phyloP scores from a whole-genome alignment of 2,888 invertebrate genomes.

The Amorpha juglandis region DNA sequence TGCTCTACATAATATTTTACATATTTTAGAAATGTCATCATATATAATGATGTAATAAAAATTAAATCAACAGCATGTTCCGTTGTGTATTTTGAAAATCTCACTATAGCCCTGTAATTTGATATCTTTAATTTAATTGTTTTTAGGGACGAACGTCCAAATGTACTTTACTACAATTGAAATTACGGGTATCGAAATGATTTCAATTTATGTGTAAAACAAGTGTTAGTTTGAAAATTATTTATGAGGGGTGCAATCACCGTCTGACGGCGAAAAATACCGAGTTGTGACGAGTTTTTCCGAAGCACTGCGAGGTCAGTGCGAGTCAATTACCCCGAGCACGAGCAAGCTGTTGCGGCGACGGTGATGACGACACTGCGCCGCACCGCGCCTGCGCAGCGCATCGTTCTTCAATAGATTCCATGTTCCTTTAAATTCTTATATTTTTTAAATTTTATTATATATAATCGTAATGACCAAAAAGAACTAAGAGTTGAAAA shows the following conservation, averaged over 20 bases:
- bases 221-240: constrained; percentile 21
- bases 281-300: constrained; percentile 71
- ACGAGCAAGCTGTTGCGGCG: constrained; percentile 43
- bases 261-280: constrained; percentile 50
- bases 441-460: not conserved
- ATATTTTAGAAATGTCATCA: too few species aligned
- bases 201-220: not conserved
- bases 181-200: not conserved
- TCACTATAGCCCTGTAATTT: too few species aligned
- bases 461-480: not conserved
- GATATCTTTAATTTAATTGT: too few species aligned
- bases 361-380: constrained; percentile 10
- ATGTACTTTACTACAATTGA: too few species aligned
- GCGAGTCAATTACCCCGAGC: constrained; percentile 87
- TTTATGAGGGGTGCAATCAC: constrained; percentile 39
- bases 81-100: too few species aligned
- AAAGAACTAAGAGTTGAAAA: not conserved
- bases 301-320: constrained; percentile 83
- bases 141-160: too few species aligned
- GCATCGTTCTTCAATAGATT: not conserved
- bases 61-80: too few species aligned
- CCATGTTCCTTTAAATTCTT: not conserved
- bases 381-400: constrained; percentile 3
- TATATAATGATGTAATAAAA: too few species aligned
- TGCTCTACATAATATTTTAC: too few species aligned